Evolutionary conservation across 1,140 invertebrate species (phyloP), one percentile per base, ranked within the genome.

Genomic region (Bombus superbus): DNA sequence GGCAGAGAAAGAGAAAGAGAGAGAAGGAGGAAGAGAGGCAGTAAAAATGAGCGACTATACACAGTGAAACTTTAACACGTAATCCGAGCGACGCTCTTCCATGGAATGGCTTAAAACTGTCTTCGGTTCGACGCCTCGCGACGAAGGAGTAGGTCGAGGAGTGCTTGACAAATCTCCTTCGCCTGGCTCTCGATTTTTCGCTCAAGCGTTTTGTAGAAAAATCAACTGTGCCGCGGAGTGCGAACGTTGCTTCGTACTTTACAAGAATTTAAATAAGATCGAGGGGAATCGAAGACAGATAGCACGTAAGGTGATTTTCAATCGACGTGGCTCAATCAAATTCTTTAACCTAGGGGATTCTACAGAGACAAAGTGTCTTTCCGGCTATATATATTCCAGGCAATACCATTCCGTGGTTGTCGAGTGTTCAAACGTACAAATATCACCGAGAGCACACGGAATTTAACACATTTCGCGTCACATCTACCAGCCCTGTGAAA

Each of bases 221-320:
- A 89, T 89, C 88, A 83, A 89, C 80, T 47, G 57, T 15, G 64
- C 84, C 68, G 74, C 72, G 57, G 18, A 66, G 68, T 71, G 69
- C 76, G 87, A 86, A 80, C 74, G 80, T 59, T 62, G 76, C 74
- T 81, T 89, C 80, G 87, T 74, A 66, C 87, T 89, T 85, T 42
- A 68, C 76, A 64, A 89, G 77, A 83, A 89, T 89, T 89, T 83
- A 89, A 89, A 89, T 86, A 83, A 89, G 85, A 86, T 76, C 77
- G 32, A 64, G 72, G 40, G 18, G 72, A 74, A 66, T 71, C 84
- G 81, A 73, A 69, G 85, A 86, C 64, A 71, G 79, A 83, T 57
- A 73, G 57, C 22, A 38, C 64, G 83, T 85, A 78, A 86, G 59
- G 57, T 57, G 80, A 86, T 71, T 57, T 47, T 9, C 38, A 75